These are phyloP conservation scores for Scomber colias DNA, from an alignment of 2,113 vertebrate species.

Conservation along the genomic window DNA sequence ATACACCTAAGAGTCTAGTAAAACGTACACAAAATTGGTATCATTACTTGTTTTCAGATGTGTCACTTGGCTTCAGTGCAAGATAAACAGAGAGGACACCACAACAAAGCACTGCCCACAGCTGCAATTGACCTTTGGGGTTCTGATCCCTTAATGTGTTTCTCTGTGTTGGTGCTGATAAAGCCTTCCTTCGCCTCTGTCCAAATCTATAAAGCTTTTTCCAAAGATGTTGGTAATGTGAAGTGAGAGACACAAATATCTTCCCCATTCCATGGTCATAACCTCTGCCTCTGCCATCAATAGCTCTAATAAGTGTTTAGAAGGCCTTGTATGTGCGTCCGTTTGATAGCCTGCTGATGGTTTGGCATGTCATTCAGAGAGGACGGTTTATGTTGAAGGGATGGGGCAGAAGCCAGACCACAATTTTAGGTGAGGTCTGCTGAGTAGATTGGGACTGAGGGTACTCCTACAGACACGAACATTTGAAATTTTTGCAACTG, in stretches of 20 bases:
- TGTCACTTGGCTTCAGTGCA: constrained; percentile 56
- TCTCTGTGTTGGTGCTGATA: constrained; percentile 77
- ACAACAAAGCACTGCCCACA: constrained; percentile 72
- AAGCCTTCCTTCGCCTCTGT: constrained; percentile 68
- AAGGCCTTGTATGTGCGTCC: constrained; percentile 38
- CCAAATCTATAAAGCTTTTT: constrained; percentile 76
- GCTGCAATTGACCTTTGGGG: constrained; percentile 82
- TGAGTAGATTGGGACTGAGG: background rate
- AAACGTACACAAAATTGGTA: constrained; percentile 29
- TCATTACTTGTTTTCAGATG: constrained; percentile 54
- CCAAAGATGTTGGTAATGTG: constrained; percentile 65
- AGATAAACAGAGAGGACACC: constrained; percentile 60
- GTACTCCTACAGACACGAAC: background rate
- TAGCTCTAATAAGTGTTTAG: constrained; percentile 71
- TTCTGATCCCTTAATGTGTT: constrained; percentile 80
- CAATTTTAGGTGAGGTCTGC: constrained; percentile 1
- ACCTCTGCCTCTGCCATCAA: constrained; percentile 64
- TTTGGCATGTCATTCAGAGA: constrained; percentile 36
- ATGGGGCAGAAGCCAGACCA: background rate
- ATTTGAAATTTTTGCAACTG: constrained; percentile 36
- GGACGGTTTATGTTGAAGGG: constrained; percentile 25
- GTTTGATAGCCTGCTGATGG: constrained; percentile 52
- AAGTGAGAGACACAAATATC: constrained; percentile 70
- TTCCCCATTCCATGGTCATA: constrained; percentile 55
- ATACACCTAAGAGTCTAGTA: background rate